These are phyloP conservation scores for Cephalopholis sonnerati DNA, from an alignment of 2,113 vertebrate genomes.

Conservation along the genomic window DNA sequence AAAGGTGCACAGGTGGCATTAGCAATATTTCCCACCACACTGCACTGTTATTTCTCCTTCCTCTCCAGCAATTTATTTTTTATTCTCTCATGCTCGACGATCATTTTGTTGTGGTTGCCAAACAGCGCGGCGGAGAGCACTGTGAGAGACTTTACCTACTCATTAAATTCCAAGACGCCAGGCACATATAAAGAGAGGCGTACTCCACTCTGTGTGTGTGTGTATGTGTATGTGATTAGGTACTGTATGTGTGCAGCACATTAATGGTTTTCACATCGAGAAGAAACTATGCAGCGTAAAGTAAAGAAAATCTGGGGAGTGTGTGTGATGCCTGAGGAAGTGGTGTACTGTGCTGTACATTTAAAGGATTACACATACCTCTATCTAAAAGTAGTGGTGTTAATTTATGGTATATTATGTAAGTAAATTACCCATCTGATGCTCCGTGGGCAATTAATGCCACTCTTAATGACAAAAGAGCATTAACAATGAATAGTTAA, in stretches of 20 bases:
- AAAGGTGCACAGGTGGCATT: constrained; percentile 32
- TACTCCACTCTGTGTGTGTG: constrained; percentile 14
- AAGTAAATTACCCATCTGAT: constrained; percentile 8
- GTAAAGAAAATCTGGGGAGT: constrained; percentile 5
- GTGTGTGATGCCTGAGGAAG: neutral
- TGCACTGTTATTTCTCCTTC: constrained; percentile 25
- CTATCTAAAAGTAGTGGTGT: neutral
- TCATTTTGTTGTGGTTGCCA: constrained; percentile 59
- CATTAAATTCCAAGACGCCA: constrained; percentile 63
- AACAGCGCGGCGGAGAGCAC: constrained; percentile 37
- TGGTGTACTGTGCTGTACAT: neutral
- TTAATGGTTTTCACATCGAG: constrained; percentile 23
- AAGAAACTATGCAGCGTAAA: neutral
- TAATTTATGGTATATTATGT: neutral
- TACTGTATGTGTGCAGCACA: neutral
- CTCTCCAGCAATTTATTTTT: constrained; percentile 62
- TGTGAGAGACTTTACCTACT: constrained; percentile 52
- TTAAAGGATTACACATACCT: neutral
- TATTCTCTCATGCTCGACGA: constrained; percentile 51
- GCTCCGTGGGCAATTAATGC: neutral
- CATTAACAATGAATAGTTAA: neutral
- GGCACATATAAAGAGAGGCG: constrained; percentile 23
- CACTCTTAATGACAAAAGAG: neutral
- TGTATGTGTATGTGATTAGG: neutral
- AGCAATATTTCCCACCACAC: constrained; percentile 17